Percentiles rank a stretch among this genome's conserved stretches.
Evolutionary conservation across 1,140 invertebrate genomes (phyloP).

Genomic region (Rhizoglyphus robini): DNA sequence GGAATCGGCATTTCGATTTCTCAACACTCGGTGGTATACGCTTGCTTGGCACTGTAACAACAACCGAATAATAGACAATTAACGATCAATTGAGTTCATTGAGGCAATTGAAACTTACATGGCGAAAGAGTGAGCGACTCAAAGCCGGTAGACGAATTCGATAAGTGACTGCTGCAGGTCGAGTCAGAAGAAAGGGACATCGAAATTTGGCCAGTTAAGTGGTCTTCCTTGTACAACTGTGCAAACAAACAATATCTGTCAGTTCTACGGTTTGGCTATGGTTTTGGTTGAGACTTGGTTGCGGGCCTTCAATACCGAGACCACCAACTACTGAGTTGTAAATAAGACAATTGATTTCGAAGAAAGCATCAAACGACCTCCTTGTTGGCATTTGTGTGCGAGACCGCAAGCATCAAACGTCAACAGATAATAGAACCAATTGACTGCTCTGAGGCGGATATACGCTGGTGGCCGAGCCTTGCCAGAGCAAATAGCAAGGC

Average conservation of each 20-base stretch:
- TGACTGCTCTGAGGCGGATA: neutral
- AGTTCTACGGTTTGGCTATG: too few species aligned
- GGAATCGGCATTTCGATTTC: slow-evolving; percentile 38
- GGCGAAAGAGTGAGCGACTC: slow-evolving; percentile 44
- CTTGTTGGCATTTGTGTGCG: too few species aligned
- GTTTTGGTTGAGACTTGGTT: too few species aligned
- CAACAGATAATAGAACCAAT: neutral
- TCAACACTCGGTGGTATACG: slow-evolving; percentile 24
- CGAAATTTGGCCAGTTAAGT: slow-evolving; percentile 41
- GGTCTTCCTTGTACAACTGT: slow-evolving; percentile 46
- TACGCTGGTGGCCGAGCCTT: neutral
- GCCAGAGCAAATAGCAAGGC: neutral
- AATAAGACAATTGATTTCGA: neutral
- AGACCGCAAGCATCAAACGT: too few species aligned
- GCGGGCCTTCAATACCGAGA: too few species aligned
- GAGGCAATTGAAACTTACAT: slow-evolving; percentile 22
- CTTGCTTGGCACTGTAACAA: slow-evolving; percentile 23
- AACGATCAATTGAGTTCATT: neutral
- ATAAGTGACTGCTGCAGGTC: slow-evolving; percentile 45
- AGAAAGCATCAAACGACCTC: too few species aligned
- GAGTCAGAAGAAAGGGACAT: slow-evolving; percentile 54
- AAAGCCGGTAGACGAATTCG: slow-evolving; percentile 44
- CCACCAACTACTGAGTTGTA: too few species aligned
- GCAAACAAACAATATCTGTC: neutral
- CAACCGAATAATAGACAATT: neutral